Conservation (phyloP, 2,888 invertebrate genomes). For the Lepidochrysops patricia region DNA sequence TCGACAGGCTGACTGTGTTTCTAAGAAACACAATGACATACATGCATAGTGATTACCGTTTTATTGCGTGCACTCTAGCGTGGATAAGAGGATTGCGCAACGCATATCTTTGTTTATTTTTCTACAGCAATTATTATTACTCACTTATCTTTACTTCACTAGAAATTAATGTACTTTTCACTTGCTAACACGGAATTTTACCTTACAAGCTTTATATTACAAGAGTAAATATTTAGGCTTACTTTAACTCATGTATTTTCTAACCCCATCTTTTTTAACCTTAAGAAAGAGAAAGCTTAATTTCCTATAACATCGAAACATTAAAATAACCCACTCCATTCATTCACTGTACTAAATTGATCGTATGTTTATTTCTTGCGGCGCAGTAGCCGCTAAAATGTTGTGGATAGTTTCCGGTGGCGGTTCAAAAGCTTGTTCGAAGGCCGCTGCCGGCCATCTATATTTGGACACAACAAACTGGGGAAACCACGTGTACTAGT, state of each 20-base stretch:
- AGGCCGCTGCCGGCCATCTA: constrained; percentile 41
- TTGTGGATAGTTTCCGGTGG: neutral
- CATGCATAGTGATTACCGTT: constrained; percentile 8
- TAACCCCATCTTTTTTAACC: too few species aligned
- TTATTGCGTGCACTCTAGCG: neutral
- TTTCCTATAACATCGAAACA: neutral
- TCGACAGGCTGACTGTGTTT: neutral
- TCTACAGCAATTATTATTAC: neutral
- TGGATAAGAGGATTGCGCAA: neutral
- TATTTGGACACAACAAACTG: constrained; percentile 35
- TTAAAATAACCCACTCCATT: neutral
- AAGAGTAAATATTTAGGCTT: too few species aligned
- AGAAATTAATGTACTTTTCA: too few species aligned
- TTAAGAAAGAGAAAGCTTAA: too few species aligned
- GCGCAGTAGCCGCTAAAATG: neutral
- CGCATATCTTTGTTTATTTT: neutral
- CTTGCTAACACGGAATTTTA: too few species aligned
- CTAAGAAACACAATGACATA: constrained; percentile 2
- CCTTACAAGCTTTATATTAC: too few species aligned
- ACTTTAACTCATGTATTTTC: too few species aligned
- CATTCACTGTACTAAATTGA: neutral
- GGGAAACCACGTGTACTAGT: constrained; percentile 28
- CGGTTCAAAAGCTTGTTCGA: constrained; percentile 29
- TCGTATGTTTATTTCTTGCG: neutral
- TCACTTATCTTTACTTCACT: too few species aligned